Conservation (phyloP, 2,113 vertebrate species). For the Synodontis membranacea region DNA sequence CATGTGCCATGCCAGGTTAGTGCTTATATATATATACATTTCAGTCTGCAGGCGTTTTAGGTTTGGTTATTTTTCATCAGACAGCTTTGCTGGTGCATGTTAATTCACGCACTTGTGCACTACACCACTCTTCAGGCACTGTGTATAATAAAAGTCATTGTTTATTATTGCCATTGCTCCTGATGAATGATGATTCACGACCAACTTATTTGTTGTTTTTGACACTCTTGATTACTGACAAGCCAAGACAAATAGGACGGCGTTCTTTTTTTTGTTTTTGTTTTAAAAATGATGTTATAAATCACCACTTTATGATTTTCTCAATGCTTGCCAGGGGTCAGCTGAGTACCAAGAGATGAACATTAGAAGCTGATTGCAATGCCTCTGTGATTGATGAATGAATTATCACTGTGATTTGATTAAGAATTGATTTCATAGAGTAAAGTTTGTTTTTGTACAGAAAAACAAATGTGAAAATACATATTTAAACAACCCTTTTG, state of each 20-base stretch:
- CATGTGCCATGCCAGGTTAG: slow-evolving; percentile 48
- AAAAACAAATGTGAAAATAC: neutral
- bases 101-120: neutral
- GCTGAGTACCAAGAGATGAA: neutral
- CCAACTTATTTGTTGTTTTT: slow-evolving; percentile 9
- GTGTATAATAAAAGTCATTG: neutral
- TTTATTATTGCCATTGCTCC: neutral
- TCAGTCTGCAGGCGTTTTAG: neutral
- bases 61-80: slow-evolving; percentile 22
- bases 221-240: slow-evolving; percentile 1
- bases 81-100: slow-evolving; percentile 2
- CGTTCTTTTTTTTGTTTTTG: neutral
- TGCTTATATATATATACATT: slow-evolving; percentile 9
- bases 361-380: neutral
- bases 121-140: neutral
- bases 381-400: neutral
- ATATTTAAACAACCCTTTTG: neutral
- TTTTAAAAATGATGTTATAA: neutral
- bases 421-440: neutral
- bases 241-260: neutral
- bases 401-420: neutral
- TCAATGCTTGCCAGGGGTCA: too few species aligned
- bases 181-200: slow-evolving; percentile 23
- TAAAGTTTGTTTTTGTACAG: neutral
- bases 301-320: slow-evolving; percentile 5